A percentile compares a stretch with the other conserved stretches of the same genome.
phyloP scores from a whole-genome alignment of 2,113 vertebrate species.

The Stigmatopora argus region DNA sequence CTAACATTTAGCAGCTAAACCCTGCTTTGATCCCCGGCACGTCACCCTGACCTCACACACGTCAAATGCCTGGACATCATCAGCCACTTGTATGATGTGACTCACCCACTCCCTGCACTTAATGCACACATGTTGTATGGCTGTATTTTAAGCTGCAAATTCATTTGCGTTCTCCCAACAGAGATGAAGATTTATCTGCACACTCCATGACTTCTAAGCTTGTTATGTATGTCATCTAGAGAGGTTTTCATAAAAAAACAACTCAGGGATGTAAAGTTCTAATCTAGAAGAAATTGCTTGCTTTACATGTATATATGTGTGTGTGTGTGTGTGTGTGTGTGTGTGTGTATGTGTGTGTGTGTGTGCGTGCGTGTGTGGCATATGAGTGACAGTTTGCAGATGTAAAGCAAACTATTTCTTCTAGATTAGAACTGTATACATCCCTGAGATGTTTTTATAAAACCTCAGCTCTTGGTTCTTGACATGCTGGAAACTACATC shows the following conservation, averaged over 20 bases:
- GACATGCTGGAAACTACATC: not conserved
- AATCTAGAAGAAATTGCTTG: no score
- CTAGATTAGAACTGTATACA: not conserved
- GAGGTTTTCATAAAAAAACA: no score
- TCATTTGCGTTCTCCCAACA: constrained; percentile 3
- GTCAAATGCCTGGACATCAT: constrained; percentile 18
- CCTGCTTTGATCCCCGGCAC: constrained; percentile 13
- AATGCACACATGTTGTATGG: constrained; percentile 15
- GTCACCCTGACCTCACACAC: not conserved
- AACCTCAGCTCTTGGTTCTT: not conserved
- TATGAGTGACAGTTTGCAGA: constrained; percentile 26
- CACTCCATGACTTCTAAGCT: constrained; percentile 21
- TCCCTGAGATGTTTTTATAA: not conserved
- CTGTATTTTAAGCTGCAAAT: constrained; percentile 27
- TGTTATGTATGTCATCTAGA: constrained; percentile 35
- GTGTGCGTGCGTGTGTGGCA: no score
- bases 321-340: no score
- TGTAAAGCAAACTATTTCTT: constrained; percentile 3
- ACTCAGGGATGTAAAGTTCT: no score
- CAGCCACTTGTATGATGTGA: not conserved
- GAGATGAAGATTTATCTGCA: constrained; percentile 12
- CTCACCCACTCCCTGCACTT: constrained; percentile 18
- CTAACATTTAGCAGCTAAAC: constrained; percentile 3
- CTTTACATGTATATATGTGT: no score
- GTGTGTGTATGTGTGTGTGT: no score